Evolutionary conservation across 1,140 invertebrate species (phyloP).

Genomic region (Sarcophaga bullata): DNA sequence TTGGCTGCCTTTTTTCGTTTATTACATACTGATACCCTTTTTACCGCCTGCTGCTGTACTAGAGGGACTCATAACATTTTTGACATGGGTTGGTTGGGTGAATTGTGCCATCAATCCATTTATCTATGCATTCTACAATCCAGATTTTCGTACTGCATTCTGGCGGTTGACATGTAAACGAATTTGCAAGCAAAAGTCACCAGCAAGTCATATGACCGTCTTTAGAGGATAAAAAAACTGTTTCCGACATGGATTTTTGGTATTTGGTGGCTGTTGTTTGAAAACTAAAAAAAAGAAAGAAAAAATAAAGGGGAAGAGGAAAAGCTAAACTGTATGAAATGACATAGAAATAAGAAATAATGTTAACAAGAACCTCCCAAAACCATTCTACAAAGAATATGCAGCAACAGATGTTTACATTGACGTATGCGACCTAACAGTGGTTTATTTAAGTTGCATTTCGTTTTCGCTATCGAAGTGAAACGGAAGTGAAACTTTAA

Average conservation of each 20-base stretch:
- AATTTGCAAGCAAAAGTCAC: conserved; percentile 59
- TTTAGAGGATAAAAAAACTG: conserved; percentile 53
- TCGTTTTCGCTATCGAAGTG: neutral
- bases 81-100: conserved; percentile 93
- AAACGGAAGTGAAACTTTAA: no score
- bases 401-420: neutral
- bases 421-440: neutral
- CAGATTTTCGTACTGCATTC: conserved; percentile 85
- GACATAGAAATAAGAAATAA: conserved; percentile 8
- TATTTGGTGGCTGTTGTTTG: no score
- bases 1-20: conserved; percentile 90
- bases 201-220: conserved; percentile 58
- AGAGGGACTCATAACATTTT: conserved; percentile 77
- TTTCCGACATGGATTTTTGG: neutral
- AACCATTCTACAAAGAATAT: neutral
- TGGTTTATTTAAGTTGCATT: conserved; percentile 5
- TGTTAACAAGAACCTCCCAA: neutral
- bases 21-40: conserved; percentile 85
- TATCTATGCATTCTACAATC: conserved; percentile 88
- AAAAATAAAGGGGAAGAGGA: no score
- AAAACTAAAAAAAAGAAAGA: no score
- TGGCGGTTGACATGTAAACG: conserved; percentile 76
- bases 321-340: neutral
- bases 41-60: conserved; percentile 69
- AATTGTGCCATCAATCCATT: conserved; percentile 91